Percentiles rank a stretch among this genome's conserved stretches.
phyloP scores from a whole-genome alignment of 2,797 vertebrate species.

The Neostethus bicornis region DNA sequence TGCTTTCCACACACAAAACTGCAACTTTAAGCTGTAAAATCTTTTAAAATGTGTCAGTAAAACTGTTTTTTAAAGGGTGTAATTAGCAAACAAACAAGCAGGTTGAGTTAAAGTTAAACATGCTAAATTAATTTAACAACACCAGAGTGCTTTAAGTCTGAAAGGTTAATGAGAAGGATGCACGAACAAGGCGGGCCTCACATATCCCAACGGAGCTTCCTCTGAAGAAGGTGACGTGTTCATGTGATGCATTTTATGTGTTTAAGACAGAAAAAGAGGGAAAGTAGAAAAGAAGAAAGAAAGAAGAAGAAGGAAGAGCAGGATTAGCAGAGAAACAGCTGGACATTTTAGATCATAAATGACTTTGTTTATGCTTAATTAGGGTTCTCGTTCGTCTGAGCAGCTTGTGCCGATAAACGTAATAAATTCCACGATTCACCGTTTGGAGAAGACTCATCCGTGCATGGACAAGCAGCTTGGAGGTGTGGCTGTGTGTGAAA shows the following conservation, averaged over 20 bases:
- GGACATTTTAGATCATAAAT: constrained; percentile 2
- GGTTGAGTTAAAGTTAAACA: background rate
- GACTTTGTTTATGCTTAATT: constrained; percentile 1
- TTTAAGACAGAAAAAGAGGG: constrained; percentile 19
- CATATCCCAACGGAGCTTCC: constrained; percentile 88
- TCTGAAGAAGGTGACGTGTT: constrained; percentile 77
- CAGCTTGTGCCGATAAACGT: background rate
- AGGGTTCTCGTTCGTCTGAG: background rate
- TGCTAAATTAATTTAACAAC: background rate
- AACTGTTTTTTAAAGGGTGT: too few species aligned
- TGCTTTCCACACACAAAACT: constrained; percentile 8
- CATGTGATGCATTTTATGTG: constrained; percentile 53
- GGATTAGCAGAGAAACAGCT: constrained; percentile 32
- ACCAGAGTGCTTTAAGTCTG: constrained; percentile 16
- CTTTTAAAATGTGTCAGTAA: background rate
- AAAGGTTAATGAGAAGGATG: constrained; percentile 42
- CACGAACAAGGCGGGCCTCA: constrained; percentile 78
- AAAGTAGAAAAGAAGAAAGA: constrained; percentile 23
- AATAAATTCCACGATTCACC: background rate
- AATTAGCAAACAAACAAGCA: too few species aligned
- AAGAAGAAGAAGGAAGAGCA: constrained; percentile 33
- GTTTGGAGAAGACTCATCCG: background rate
- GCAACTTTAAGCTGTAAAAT: background rate
- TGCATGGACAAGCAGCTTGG: background rate
- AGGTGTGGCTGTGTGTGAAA: constrained; percentile 16